Evolutionary conservation across 1,140 invertebrate genomes (phyloP), one percentile per base, ranked within the genome.

Genomic region (Bombus pyrosoma): DNA sequence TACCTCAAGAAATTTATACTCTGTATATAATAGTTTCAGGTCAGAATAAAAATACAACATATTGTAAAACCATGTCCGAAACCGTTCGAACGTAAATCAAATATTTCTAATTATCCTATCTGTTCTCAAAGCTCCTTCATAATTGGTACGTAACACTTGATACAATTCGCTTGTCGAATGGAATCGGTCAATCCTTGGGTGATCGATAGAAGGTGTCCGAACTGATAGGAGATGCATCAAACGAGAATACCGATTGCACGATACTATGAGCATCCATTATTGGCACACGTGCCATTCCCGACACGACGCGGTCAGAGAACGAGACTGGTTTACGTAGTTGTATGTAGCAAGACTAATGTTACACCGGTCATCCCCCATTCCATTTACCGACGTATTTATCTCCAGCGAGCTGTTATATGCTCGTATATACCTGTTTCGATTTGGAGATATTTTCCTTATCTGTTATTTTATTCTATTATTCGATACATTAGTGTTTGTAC

Each of bases 311-410:
- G 76, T 76, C 75, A 64, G 62, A 77, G 71, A 81, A 85, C 77
- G 78, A 82, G 66, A 66, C n/a, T 74, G 68, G 87, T 74, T 87
- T 69, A 75, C 80, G 87, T 66, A 79, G 83, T 88, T 82, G 39
- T 72, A 77, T 82, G 73, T 68, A 87, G 66, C 77, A 53, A 53
- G n/a, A 72, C 86, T 89, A 89, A 89, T 83, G 87, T 80, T 86
- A 76, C 83, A 75, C 71, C 83, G 53, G 66, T 81, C 66, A 88
- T 85, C 77, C 72, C 76, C 76, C 53, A 59, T 80, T 78, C 71
- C 81, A 25, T 78, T 62, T 34, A 64, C 76, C 62, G 2, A 28
- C 34, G 22, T 79, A 79, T 89, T 82, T 82, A 86, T 86, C 88
- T 81, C 32, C 47, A 59, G 13, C n/a, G 1, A 43, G 37, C 47